Base-by-base conservation (phyloP, 1,140 invertebrate genomes). In the Cotesia chilonis region DNA sequence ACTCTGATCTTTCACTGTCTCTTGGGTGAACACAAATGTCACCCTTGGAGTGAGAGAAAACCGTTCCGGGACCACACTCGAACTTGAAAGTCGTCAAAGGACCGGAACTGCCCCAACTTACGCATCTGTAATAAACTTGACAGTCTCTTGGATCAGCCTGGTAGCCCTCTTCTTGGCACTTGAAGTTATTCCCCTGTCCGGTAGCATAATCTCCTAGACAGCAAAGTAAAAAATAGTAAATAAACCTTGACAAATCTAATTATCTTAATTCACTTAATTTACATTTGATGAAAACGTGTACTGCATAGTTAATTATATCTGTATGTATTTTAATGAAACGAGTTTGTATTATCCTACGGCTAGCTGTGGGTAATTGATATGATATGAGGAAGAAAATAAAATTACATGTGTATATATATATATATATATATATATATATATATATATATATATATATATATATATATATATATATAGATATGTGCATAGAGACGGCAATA, bases 61-160 rank as follows among this genome's bases (percentile, higher is more conserved):
- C 90, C 2, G 92, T 93, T 37, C 91, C 92, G 57, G 88, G 86
- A 1, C 89, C 90, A 80, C 92, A 94, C 82, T 91, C 88, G 79
- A 92, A 93, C 84, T 89, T 87, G 71, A 91, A 90, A 1, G 77
- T 75, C 0, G 82, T 86, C 41, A 88, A 73, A 1, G 80, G 79
- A 35, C 79, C 79, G 14, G 73, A 73, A 67, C 83, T 80, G 7
- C 86, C 86, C 79, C 79, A 86, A 70, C 88, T 83, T 0, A 91
- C 89, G 70, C 90, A 92, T 76, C 89, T 85, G 77, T 91, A 91
- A 78, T 90, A 91, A 59, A 83, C 77, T 41, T 77, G 82, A 75
- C 91, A 92, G 74, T 91, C 85, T 10, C 77, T 79, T 3, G 88
- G 88, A 78, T 91, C 86, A 9, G 87, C 80, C 75, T 89, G 88